Conservation (phyloP, 2,113 vertebrate genomes). For the Hydropotes inermis region DNA sequence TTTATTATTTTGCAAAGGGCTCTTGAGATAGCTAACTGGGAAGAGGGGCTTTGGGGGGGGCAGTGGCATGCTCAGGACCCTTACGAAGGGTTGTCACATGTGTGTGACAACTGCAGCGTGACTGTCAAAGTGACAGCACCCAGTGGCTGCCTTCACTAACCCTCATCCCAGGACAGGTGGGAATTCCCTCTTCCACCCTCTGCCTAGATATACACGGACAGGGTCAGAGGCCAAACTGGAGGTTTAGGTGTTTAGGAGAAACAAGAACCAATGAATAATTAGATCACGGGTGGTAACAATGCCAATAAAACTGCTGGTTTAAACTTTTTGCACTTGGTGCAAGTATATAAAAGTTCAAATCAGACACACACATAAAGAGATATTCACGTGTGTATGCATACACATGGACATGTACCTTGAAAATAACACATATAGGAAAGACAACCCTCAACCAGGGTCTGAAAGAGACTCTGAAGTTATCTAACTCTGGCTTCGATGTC, state of each 20-base stretch:
- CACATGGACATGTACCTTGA: neutral
- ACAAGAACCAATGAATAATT: neutral
- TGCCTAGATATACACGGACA: conserved; percentile 16
- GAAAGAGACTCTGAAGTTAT: neutral
- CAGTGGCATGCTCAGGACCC: no score
- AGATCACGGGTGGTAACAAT: neutral
- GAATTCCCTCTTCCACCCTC: neutral
- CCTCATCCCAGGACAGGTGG: neutral
- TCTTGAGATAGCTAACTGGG: neutral
- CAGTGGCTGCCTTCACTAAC: neutral
- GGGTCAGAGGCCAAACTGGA: neutral
- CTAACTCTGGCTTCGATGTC: accelerated
- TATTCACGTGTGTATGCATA: neutral
- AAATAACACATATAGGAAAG: neutral
- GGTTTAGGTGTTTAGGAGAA: neutral
- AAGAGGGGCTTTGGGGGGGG: neutral
- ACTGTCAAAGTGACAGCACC: neutral
- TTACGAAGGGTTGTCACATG: neutral
- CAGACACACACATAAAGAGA: neutral
- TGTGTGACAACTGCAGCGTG: neutral
- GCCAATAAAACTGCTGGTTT: neutral
- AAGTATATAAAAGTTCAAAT: conserved; percentile 19
- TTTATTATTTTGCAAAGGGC: neutral
- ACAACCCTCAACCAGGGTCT: neutral
- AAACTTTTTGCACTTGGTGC: neutral